Conservation (phyloP, 2,113 vertebrate genomes). For the Macquaria ambigua region DNA sequence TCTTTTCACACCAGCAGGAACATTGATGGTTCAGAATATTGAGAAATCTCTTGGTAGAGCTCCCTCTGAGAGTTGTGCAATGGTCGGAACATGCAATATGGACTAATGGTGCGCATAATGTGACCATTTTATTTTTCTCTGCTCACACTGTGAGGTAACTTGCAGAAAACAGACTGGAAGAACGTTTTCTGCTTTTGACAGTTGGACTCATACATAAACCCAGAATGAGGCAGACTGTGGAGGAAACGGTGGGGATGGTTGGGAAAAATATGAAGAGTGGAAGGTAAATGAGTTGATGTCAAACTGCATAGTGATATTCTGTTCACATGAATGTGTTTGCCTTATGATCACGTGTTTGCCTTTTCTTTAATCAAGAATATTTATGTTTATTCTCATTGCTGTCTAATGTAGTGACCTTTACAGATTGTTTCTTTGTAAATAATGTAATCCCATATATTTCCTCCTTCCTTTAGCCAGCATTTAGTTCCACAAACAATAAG, state of each 20-base stretch:
- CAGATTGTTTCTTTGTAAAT: background rate
- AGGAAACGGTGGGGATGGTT: background rate
- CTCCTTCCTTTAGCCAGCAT: background rate
- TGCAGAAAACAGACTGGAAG: conserved; percentile 24
- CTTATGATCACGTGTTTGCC: background rate
- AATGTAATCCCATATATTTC: background rate
- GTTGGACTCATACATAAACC: conserved; percentile 7
- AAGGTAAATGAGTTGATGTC: background rate
- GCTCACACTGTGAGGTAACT: conserved; percentile 35
- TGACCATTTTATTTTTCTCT: conserved; percentile 39
- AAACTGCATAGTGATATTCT: background rate
- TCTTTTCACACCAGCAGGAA: conserved; percentile 34
- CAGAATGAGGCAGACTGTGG: background rate
- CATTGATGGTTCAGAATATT: conserved; percentile 36
- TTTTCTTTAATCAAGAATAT: background rate
- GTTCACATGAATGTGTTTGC: background rate
- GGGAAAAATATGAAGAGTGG: background rate
- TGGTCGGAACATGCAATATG: conserved; percentile 29
- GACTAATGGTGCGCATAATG: conserved; percentile 34
- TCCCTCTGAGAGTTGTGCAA: conserved; percentile 39
- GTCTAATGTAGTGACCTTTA: background rate
- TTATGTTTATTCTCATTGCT: background rate
- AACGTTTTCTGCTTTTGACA: conserved; percentile 29
- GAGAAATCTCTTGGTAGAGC: conserved; percentile 32
- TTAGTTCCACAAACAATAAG: background rate